Evolutionary conservation across 2,797 vertebrate species (phyloP).

Genomic region (Pampus argenteus): DNA sequence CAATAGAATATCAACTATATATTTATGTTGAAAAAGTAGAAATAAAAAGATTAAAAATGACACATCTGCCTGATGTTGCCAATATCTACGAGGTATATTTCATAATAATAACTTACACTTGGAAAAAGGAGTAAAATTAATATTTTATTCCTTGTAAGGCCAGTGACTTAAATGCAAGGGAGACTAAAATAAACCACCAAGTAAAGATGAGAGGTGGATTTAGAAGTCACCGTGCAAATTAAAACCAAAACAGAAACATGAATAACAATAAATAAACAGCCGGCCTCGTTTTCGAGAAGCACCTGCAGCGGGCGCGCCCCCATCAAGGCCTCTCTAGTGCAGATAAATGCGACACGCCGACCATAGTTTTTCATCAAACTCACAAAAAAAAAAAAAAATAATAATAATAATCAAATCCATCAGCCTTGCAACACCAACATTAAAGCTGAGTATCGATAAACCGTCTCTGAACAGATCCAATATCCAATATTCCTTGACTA

Average conservation of each 20-base stretch:
- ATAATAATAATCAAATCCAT: no score
- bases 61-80: neutral
- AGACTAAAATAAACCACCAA: neutral
- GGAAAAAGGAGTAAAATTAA: no score
- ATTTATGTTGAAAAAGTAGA: neutral
- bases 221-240: no score
- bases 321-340: conserved; percentile 59
- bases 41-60: neutral
- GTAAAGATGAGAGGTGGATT: accelerated
- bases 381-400: no score
- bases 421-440: neutral
- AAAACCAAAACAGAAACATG: conserved; percentile 37
- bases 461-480: accelerated
- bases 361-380: neutral
- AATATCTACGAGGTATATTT: neutral
- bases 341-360: conserved; percentile 65
- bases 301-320: conserved; percentile 41
- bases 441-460: accelerated
- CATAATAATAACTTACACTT: neutral
- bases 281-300: neutral
- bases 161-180: neutral
- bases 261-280: neutral
- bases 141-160: no score
- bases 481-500: neutral
- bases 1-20: neutral